phyloP scores from a whole-genome alignment of 2,797 vertebrate species.

The Carapus acus region DNA sequence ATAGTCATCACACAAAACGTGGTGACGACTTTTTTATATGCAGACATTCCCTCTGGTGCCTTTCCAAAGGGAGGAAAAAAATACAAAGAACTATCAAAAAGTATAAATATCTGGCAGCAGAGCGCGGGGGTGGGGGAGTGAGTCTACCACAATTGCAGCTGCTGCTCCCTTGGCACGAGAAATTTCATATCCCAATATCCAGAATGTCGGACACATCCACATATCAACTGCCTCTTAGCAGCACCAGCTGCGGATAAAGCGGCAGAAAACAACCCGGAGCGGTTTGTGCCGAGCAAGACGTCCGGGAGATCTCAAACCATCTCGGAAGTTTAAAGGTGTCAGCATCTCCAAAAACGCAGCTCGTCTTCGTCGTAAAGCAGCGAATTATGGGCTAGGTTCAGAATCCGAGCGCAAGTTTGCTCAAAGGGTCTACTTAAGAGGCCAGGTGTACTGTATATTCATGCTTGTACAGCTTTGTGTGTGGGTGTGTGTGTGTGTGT shows the following conservation, averaged over 20 bases:
- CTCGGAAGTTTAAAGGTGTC: constrained; percentile 31
- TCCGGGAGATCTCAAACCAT: constrained; percentile 30
- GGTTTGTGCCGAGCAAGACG: constrained; percentile 54
- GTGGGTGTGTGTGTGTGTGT: constrained; percentile 1
- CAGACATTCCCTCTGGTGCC: constrained; percentile 21
- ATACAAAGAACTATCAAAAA: constrained; percentile 26
- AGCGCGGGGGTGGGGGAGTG: constrained; percentile 46
- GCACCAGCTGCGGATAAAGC: constrained; percentile 21
- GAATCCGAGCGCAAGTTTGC: too few species aligned
- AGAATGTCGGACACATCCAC: constrained; percentile 41
- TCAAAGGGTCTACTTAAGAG: too few species aligned
- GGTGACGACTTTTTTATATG: constrained; percentile 19
- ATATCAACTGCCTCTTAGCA: constrained; percentile 51
- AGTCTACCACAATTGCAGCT: constrained; percentile 40
- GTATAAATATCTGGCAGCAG: constrained; percentile 42
- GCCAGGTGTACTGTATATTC: too few species aligned
- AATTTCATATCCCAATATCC: constrained; percentile 47
- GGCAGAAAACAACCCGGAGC: constrained; percentile 28
- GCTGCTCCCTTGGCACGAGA: constrained; percentile 23
- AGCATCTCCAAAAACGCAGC: constrained; percentile 25
- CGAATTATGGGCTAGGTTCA: too few species aligned
- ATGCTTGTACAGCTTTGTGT: constrained; percentile 12
- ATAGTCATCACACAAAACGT: background rate
- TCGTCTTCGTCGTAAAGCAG: background rate
- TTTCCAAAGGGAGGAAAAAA: constrained; percentile 21